Conservation (phyloP, 1,140 invertebrate species). For the Hyles vespertilio region DNA sequence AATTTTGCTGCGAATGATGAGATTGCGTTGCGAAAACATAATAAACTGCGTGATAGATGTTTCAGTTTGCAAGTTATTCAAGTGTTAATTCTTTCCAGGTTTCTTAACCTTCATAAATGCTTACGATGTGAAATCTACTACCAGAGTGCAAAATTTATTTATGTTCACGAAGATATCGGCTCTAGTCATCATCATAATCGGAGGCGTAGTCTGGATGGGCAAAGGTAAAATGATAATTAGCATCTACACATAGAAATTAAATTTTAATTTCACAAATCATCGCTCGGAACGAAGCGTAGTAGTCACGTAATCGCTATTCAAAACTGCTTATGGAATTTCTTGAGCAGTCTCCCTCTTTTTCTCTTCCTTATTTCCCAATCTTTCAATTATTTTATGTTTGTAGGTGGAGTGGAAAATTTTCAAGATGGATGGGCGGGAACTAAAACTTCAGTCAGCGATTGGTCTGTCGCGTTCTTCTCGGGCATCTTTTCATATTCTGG, state of each 20-base stretch:
- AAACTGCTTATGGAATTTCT: no score
- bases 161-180: not conserved
- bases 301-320: no score
- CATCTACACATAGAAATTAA: no score
- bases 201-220: not conserved
- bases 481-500: slow-evolving; percentile 98
- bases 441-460: slow-evolving; percentile 85
- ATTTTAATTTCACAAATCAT: no score
- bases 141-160: not conserved
- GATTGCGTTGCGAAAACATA: not conserved
- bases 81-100: slow-evolving; percentile 29
- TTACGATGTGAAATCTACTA: slow-evolving; percentile 6
- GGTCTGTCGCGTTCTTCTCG: slow-evolving; percentile 94
- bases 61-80: slow-evolving; percentile 1
- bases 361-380: not conserved
- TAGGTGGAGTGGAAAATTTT: slow-evolving; percentile 84
- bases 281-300: no score
- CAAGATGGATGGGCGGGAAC: slow-evolving; percentile 86
- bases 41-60: not conserved
- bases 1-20: no score
- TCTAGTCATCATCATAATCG: not conserved
- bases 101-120: slow-evolving; percentile 8
- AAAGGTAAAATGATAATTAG: not conserved
- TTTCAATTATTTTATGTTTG: slow-evolving; percentile 15
- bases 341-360: no score